Conservation (phyloP, 92 coral and sea anemone species). For the Umimayanthus kanabou region DNA sequence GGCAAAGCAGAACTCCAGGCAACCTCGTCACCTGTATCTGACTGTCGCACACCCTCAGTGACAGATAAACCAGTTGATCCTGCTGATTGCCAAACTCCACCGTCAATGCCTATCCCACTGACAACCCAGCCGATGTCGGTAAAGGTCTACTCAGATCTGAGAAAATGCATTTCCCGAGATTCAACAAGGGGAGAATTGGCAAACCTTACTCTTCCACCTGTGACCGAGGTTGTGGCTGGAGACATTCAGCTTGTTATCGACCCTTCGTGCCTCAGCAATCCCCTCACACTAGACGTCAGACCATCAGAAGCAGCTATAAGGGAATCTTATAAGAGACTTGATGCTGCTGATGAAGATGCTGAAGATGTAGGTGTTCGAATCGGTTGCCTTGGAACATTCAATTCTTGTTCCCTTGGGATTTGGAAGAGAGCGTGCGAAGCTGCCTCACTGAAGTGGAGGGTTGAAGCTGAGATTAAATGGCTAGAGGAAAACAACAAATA, state of each 20-base stretch:
- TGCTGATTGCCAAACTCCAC: neutral
- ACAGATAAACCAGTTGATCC: neutral
- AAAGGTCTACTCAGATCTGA: neutral
- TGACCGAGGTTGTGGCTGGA: neutral
- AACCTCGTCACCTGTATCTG: too few relatives aligned
- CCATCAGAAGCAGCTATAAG: neutral
- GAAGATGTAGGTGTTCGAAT: neutral
- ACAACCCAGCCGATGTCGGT: neutral
- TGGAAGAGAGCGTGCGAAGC: conserved; percentile 15
- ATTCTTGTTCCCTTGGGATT: conserved; percentile 1
- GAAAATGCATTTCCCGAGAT: conserved; percentile 4
- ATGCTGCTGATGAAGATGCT: neutral
- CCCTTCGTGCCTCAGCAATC: conserved; percentile 4
- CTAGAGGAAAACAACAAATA: too few relatives aligned
- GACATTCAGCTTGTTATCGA: neutral
- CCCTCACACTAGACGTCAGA: neutral
- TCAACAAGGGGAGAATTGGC: neutral
- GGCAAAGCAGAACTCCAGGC: too few relatives aligned
- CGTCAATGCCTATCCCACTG: neutral
- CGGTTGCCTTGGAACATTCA: neutral
- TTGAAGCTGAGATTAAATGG: too few relatives aligned
- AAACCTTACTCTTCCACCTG: neutral
- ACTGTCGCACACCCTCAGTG: too few relatives aligned
- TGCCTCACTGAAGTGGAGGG: neutral
- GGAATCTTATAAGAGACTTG: neutral